Evolutionary conservation across 2,797 vertebrate species (phyloP).

Genomic region (Cyprinodon diabolis): DNA sequence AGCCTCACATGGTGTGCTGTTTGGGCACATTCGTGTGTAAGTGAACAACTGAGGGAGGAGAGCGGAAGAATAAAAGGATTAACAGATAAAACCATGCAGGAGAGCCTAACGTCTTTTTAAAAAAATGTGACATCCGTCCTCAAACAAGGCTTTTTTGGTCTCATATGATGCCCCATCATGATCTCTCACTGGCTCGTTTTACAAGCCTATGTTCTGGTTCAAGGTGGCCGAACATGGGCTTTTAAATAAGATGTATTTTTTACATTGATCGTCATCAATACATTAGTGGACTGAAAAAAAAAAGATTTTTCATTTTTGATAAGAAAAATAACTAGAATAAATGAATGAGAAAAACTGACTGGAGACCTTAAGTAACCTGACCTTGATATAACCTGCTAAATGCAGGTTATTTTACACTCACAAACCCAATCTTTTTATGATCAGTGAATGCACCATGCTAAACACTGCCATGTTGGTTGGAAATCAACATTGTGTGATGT

Average conservation of each 20-base stretch:
- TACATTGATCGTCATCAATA: background rate
- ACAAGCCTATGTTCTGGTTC: conserved; percentile 24
- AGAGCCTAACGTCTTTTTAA: conserved; percentile 58
- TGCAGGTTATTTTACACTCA: background rate
- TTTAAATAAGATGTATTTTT: conserved; percentile 13
- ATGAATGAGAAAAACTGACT: background rate
- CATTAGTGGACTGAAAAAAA: no score
- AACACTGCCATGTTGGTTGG: background rate
- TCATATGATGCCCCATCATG: conserved; percentile 47
- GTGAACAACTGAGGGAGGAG: conserved; percentile 13
- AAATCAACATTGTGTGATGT: background rate
- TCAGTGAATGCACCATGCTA: background rate
- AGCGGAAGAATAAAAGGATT: conserved; percentile 30
- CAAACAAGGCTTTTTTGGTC: conserved; percentile 42
- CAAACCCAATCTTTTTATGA: background rate
- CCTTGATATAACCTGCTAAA: background rate
- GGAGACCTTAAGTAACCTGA: background rate
- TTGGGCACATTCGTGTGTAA: conserved; percentile 8
- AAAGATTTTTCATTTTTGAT: no score
- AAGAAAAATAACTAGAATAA: background rate
- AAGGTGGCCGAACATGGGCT: background rate
- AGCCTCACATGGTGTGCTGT: conserved; percentile 56
- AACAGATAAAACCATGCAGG: conserved; percentile 50
- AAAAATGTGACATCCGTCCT: conserved; percentile 64
- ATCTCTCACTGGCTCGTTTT: conserved; percentile 26